Conservation (phyloP, 2,888 invertebrate genomes). For the Magallana nippona region DNA sequence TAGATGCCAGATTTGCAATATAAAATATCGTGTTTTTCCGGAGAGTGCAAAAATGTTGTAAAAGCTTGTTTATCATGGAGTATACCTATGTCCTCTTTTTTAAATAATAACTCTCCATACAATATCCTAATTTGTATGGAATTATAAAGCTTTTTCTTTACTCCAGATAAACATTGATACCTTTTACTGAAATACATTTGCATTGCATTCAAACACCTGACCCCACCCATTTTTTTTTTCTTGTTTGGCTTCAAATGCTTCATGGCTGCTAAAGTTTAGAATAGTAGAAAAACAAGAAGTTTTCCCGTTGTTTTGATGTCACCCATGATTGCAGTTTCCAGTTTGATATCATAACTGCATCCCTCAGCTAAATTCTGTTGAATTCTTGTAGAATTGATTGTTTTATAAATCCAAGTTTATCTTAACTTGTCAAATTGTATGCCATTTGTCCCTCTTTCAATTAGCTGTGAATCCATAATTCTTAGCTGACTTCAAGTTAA, state of each 20-base stretch:
- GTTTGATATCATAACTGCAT: too few relatives aligned
- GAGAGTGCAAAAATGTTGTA: neutral
- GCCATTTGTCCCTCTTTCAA: too few relatives aligned
- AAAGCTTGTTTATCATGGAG: neutral
- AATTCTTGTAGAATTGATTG: too few relatives aligned
- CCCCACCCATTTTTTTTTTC: neutral
- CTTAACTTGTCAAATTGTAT: too few relatives aligned
- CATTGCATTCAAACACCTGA: constrained; percentile 10
- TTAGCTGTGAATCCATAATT: too few relatives aligned
- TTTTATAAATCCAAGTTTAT: too few relatives aligned
- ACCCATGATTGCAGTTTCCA: too few relatives aligned
- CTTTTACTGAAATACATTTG: neutral
- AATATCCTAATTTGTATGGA: neutral
- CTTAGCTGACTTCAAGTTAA: too few relatives aligned
- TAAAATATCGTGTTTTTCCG: neutral
- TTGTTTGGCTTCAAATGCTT: constrained; percentile 14
- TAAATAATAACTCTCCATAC: neutral
- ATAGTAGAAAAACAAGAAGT: too few relatives aligned
- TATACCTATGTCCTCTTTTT: neutral
- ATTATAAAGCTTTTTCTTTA: neutral
- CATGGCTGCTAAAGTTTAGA: neutral
- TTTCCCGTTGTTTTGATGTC: too few relatives aligned
- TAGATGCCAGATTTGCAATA: constrained; percentile 9
- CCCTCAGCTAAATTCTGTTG: too few relatives aligned
- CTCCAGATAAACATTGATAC: neutral